phyloP scores from a whole-genome alignment of 1,140 invertebrate genomes.

The Xylocopa sonorina region DNA sequence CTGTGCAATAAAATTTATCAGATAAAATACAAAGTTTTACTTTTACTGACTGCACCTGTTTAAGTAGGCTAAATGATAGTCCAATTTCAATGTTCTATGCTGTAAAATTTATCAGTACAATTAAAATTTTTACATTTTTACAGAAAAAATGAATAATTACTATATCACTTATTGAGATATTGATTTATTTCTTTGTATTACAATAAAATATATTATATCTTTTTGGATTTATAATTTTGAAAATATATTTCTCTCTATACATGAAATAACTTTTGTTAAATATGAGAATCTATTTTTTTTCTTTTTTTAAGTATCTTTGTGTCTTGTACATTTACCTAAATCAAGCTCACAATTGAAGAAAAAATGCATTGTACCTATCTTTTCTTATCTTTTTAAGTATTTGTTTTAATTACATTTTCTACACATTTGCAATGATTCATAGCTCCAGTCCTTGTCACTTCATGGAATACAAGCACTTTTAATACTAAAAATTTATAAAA shows the following conservation, averaged over 20 bases:
- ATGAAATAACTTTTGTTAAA: not conserved
- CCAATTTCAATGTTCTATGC: not conserved
- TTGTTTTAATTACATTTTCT: not conserved
- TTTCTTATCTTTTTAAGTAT: not conserved
- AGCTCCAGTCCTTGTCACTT: not conserved
- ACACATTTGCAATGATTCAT: not conserved
- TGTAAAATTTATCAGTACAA: not conserved
- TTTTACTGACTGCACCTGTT: not conserved
- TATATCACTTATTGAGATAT: constrained; percentile 11
- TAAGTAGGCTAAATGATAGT: constrained; percentile 9
- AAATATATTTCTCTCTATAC: not conserved
- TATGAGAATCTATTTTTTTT: not conserved
- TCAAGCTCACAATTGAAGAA: not conserved
- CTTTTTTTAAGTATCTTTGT: constrained; percentile 9
- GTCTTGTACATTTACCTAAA: not conserved
- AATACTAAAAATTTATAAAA: constrained; percentile 4
- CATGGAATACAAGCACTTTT: not conserved
- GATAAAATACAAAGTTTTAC: constrained; percentile 47
- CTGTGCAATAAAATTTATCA: constrained; percentile 60
- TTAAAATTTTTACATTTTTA: not conserved
- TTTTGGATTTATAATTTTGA: not conserved
- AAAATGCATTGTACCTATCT: constrained; percentile 22
- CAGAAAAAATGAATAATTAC: not conserved
- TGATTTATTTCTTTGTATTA: not conserved
- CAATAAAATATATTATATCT: constrained; percentile 9